Evolutionary conservation across 2,888 invertebrate species (phyloP).

Genomic region (Chirona hameri): DNA sequence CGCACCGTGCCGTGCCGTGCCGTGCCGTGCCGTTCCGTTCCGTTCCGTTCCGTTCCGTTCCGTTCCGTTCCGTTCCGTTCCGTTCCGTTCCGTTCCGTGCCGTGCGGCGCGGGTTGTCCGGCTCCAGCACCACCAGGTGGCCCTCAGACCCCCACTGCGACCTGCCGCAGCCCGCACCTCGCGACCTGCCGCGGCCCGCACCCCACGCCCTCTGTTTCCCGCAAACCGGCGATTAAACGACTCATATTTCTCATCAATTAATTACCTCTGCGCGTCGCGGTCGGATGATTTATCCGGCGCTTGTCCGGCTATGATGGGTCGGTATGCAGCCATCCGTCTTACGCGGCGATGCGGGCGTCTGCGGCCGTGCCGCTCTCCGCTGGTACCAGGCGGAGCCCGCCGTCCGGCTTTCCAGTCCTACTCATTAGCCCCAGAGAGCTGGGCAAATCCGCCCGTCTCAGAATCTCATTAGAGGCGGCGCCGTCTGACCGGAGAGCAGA

Average conservation of each 20-base stretch:
- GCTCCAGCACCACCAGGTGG: no score
- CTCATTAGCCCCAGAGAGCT: neutral
- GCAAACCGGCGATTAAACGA: slow-evolving; percentile 22
- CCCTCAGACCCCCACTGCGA: neutral
- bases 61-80: no score
- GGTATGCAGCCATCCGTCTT: slow-evolving; percentile 2
- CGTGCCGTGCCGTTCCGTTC: no score
- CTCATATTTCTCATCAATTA: slow-evolving; percentile 24
- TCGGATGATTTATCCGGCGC: neutral
- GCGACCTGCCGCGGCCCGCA: neutral
- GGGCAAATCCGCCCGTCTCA: neutral
- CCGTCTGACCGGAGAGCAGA: no score
- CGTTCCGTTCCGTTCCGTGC: neutral
- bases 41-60: neutral
- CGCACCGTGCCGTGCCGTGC: no score
- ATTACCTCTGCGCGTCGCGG: neutral
- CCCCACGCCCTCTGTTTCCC: slow-evolving; percentile 3
- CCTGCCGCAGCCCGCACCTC: neutral
- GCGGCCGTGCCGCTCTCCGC: neutral
- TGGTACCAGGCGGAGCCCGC: neutral
- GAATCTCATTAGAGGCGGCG: no score
- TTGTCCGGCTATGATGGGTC: neutral
- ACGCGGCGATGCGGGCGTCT: neutral
- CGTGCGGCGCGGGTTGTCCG: neutral
- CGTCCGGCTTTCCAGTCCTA: neutral